These are phyloP conservation scores for Melanotaenia parkinsoni DNA, from an alignment of 2,797 vertebrate genomes.

Conservation along the genomic window DNA sequence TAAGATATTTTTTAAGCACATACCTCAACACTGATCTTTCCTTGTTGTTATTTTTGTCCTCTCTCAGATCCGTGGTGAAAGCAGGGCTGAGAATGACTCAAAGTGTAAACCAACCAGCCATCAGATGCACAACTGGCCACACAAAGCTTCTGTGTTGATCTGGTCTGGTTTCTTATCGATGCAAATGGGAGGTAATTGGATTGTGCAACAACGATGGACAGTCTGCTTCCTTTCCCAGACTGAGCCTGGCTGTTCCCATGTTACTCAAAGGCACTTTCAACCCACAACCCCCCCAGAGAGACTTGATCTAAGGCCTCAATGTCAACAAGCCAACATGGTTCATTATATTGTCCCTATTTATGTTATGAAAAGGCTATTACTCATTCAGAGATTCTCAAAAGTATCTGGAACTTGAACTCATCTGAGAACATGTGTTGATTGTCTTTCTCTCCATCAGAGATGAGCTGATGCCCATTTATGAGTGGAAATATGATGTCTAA, in stretches of 20 bases:
- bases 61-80: conserved; percentile 24
- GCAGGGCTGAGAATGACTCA: conserved; percentile 24
- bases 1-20: conserved; percentile 3
- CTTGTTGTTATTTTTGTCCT: background rate
- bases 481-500: no score
- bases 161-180: conserved; percentile 62
- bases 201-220: conserved; percentile 71
- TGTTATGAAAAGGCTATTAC: background rate
- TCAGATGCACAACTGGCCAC: conserved; percentile 30
- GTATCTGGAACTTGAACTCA: no score
- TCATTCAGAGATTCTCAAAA: background rate
- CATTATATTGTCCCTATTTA: background rate
- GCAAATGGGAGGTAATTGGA: conserved; percentile 66
- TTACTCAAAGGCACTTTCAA: conserved; percentile 47
- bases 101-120: conserved; percentile 16
- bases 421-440: no score
- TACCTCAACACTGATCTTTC: conserved; percentile 41
- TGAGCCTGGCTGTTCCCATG: conserved; percentile 62
- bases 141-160: conserved; percentile 52
- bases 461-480: no score
- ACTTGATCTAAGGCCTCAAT: conserved; percentile 27
- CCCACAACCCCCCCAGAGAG: conserved; percentile 32
- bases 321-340: conserved; percentile 24
- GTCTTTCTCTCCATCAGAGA: no score
- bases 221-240: conserved; percentile 84